phyloP scores from a whole-genome alignment of 2,797 vertebrate genomes.

The Gila robusta region DNA sequence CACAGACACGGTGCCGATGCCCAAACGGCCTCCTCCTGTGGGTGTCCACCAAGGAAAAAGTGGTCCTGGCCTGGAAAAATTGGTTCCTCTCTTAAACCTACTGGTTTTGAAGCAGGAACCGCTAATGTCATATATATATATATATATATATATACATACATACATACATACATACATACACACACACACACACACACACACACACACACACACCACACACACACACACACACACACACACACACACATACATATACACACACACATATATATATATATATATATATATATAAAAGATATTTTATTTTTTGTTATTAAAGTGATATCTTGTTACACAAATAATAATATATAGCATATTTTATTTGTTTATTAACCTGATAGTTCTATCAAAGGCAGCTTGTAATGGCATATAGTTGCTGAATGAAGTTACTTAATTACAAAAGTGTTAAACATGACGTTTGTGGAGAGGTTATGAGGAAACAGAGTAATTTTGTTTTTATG shows the following conservation, averaged over 20 bases:
- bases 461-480: background rate
- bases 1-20: background rate
- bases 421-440: background rate
- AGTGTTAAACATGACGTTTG: background rate
- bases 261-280: too few relatives aligned
- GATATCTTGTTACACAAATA: too few relatives aligned
- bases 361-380: background rate
- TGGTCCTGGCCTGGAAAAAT: background rate
- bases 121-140: too few relatives aligned
- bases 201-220: too few relatives aligned
- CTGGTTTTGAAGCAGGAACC: background rate
- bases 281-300: too few relatives aligned
- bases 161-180: too few relatives aligned
- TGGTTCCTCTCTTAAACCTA: background rate
- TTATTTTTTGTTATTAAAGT: too few relatives aligned
- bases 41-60: background rate
- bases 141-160: too few relatives aligned
- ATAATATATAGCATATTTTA: background rate
- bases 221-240: fast-evolving
- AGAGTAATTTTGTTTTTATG: background rate
- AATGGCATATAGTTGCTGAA: background rate
- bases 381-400: background rate
- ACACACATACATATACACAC: too few relatives aligned
- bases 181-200: too few relatives aligned
- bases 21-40: background rate